phyloP scores from a whole-genome alignment of 2,113 vertebrate genomes.

The Neogale vison region DNA sequence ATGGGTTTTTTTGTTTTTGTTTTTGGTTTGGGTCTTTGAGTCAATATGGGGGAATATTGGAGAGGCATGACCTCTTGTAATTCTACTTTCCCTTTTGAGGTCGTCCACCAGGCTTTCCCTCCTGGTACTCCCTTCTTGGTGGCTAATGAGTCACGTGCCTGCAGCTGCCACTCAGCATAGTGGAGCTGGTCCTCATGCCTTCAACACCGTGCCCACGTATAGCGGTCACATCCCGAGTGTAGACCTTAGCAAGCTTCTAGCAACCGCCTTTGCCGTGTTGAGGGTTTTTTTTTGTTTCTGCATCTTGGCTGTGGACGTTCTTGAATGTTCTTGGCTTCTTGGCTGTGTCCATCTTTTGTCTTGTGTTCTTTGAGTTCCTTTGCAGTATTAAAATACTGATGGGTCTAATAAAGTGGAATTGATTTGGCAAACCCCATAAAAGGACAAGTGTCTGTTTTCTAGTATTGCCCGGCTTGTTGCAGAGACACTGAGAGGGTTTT shows the following conservation, averaged over 20 bases:
- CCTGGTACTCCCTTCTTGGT: not conserved
- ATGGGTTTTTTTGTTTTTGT: not conserved
- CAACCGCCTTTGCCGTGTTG: not conserved
- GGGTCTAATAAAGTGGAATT: not conserved
- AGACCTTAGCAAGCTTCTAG: not conserved
- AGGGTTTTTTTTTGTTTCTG: not conserved
- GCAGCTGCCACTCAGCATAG: not conserved
- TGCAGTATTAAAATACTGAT: not conserved
- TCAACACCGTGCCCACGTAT: accelerated
- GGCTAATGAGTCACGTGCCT: not conserved
- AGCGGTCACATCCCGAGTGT: not conserved
- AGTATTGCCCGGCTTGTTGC: not conserved
- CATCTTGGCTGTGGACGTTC: not conserved
- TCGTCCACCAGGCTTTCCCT: not conserved
- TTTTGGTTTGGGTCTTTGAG: not conserved
- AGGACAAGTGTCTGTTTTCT: not conserved
- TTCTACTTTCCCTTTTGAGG: not conserved
- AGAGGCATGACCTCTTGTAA: not conserved
- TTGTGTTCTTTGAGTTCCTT: not conserved
- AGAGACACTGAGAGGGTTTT: not conserved
- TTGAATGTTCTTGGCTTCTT: not conserved
- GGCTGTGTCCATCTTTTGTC: not conserved
- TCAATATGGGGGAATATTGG: not conserved
- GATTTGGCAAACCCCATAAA: not conserved
- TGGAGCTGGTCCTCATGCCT: too few species aligned